Percentiles rank a stretch among this genome's conserved stretches.
These are phyloP conservation scores for Xiphydria camelus DNA, from an alignment of 2,888 invertebrate species.

Conservation along the genomic window DNA sequence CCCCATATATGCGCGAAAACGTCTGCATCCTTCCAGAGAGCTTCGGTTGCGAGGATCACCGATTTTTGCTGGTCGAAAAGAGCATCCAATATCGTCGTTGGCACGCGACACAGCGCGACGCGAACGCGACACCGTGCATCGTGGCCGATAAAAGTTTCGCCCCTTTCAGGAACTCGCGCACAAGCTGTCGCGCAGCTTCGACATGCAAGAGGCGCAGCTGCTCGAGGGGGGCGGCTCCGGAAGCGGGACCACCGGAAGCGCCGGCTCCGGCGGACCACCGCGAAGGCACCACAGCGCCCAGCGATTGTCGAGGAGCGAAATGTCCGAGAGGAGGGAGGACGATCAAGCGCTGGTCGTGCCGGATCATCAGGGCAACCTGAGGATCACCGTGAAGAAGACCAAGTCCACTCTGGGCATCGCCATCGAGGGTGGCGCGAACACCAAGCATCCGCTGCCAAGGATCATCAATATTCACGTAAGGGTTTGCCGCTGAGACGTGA, in stretches of 20 bases:
- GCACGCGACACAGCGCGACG: too few species aligned
- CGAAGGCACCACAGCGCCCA: slow-evolving; percentile 54
- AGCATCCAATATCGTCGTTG: too few species aligned
- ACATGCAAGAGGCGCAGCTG: slow-evolving; percentile 72
- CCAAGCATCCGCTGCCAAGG: slow-evolving; percentile 90
- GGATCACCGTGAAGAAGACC: slow-evolving; percentile 88
- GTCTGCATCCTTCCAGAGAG: too few species aligned
- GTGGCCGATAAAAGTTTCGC: slow-evolving; percentile 22
- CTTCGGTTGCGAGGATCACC: too few species aligned
- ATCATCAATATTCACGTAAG: slow-evolving; percentile 96
- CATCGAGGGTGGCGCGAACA: slow-evolving; percentile 96
- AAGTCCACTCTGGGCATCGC: slow-evolving; percentile 95
- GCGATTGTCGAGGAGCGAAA: slow-evolving; percentile 43
- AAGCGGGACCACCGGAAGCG: slow-evolving; percentile 34
- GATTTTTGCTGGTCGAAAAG: too few species aligned
- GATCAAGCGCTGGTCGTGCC: slow-evolving; percentile 76
- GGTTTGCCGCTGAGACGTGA: slow-evolving; percentile 16
- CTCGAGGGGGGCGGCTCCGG: slow-evolving; percentile 49
- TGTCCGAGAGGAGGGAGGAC: slow-evolving; percentile 61
- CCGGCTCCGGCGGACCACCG: slow-evolving; percentile 45
- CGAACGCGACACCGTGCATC: too few species aligned
- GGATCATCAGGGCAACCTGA: slow-evolving; percentile 85
- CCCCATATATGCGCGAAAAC: too few species aligned
- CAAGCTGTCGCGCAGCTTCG: slow-evolving; percentile 84
- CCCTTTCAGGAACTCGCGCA: slow-evolving; percentile 78